Evolutionary conservation across 2,113 vertebrate genomes (phyloP).

Genomic region (Tachuris rubrigastra): DNA sequence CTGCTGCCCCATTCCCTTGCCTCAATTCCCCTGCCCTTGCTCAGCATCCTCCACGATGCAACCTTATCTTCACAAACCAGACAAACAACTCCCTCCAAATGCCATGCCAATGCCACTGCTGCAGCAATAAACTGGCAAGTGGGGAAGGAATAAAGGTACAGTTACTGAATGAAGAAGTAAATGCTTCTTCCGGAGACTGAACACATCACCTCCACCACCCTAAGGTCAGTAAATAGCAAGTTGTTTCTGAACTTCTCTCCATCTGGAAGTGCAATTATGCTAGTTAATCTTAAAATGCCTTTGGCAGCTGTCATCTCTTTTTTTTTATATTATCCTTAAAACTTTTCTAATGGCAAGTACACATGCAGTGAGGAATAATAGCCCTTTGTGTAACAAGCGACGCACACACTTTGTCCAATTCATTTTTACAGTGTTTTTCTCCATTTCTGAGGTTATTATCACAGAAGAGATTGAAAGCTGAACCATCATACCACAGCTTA

Average conservation of each 20-base stretch:
- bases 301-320: not conserved
- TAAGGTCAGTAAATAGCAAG: not conserved
- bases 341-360: constrained; percentile 35
- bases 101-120: not conserved
- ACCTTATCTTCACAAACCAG: constrained; percentile 1
- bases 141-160: not conserved
- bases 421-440: constrained; percentile 23
- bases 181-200: not conserved
- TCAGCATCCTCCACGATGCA: not conserved
- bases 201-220: not conserved
- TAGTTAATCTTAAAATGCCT: constrained; percentile 17
- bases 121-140: not conserved
- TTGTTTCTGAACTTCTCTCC: not conserved
- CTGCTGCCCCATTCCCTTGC: not conserved
- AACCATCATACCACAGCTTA: not conserved
- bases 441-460: constrained; percentile 30
- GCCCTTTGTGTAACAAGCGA: not conserved
- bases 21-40: not conserved
- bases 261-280: not conserved
- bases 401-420: not conserved
- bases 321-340: constrained; percentile 21
- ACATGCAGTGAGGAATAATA: constrained; percentile 35
- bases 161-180: not conserved
- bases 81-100: not conserved
- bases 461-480: not conserved